phyloP scores from a whole-genome alignment of 2,113 vertebrate species.

The Spilogale gracilis region DNA sequence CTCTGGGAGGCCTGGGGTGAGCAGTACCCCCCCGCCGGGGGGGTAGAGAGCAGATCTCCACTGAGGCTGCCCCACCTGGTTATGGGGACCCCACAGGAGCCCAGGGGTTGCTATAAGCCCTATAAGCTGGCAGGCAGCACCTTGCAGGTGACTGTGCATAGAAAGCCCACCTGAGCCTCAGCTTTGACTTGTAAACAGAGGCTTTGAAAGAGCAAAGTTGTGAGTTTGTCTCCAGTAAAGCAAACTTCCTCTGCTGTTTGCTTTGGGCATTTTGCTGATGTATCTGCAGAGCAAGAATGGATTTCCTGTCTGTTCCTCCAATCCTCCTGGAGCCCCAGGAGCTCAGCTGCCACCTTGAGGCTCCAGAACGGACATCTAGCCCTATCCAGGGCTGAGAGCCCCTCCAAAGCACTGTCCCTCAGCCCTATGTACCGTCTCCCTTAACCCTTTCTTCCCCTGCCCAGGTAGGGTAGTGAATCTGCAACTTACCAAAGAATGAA shows the following conservation, averaged over 20 bases:
- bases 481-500: background rate
- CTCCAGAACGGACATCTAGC: conserved; percentile 29
- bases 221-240: conserved; percentile 84
- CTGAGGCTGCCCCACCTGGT: conserved; percentile 52
- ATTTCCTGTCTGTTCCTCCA: conserved; percentile 82
- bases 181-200: conserved; percentile 86
- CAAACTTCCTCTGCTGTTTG: conserved; percentile 85
- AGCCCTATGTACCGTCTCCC: background rate
- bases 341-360: conserved; percentile 61
- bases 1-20: background rate
- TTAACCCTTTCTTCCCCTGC: background rate
- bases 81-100: conserved; percentile 47
- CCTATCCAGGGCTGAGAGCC: conserved; percentile 53
- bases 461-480: background rate
- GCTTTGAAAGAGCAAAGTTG: conserved; percentile 86
- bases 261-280: conserved; percentile 82
- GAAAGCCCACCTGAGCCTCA: conserved; percentile 74
- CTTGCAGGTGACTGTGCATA: conserved; percentile 66
- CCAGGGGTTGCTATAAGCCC: conserved; percentile 62
- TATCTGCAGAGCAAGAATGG: conserved; percentile 79
- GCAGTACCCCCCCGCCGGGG: background rate
- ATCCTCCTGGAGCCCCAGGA: conserved; percentile 58
- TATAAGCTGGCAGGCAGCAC: conserved; percentile 46
- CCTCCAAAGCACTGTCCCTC: background rate
- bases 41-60: conserved; percentile 36